Conservation (phyloP, 2,888 invertebrate species). For the Gymnosoma rotundatum region DNA sequence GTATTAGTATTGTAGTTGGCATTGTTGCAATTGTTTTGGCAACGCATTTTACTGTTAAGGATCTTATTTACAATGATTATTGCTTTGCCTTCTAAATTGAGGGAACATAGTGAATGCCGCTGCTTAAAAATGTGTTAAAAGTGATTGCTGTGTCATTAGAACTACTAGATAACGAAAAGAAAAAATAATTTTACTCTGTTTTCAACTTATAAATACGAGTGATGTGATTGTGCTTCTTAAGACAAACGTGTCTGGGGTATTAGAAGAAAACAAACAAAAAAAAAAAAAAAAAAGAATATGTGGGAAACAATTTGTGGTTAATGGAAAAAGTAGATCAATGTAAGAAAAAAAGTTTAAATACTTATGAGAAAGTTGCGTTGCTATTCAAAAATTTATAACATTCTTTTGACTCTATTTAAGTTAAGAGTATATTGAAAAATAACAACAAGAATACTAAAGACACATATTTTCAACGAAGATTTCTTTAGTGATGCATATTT, state of each 20-base stretch:
- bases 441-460: no score
- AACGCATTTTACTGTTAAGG: constrained; percentile 61
- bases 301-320: constrained; percentile 46
- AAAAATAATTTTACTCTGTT: constrained; percentile 13
- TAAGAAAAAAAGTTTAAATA: constrained; percentile 19
- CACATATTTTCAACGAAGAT: no score
- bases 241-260: constrained; percentile 56
- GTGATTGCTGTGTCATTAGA: constrained; percentile 60
- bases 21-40: constrained; percentile 35
- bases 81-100: constrained; percentile 9
- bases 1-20: background rate
- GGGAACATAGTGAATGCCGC: constrained; percentile 17
- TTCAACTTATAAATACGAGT: constrained; percentile 17
- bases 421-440: no score
- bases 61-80: constrained; percentile 31
- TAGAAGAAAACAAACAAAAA: constrained; percentile 27
- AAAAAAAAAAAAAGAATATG: constrained; percentile 13
- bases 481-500: no score
- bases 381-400: no score
- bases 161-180: background rate
- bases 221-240: constrained; percentile 5
- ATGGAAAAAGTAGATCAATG: constrained; percentile 44
- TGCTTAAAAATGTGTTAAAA: constrained; percentile 54
- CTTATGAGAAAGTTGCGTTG: constrained; percentile 17
- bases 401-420: no score